Evolutionary conservation across 2,113 vertebrate genomes (phyloP).

Genomic region (Panthera leo): DNA sequence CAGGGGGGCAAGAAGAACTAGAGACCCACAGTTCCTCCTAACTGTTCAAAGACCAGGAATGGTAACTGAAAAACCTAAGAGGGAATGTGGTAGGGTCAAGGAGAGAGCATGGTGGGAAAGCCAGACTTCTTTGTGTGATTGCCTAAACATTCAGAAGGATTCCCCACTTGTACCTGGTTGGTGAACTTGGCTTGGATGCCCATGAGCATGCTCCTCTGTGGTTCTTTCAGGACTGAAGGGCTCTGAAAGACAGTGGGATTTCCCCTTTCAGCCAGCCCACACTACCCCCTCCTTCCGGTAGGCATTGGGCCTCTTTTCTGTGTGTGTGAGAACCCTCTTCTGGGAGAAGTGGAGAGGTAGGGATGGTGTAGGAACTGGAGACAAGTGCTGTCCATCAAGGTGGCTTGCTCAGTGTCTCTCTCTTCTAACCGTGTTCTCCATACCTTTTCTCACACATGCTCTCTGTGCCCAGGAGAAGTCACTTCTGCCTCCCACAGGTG

Average conservation of each 20-base stretch:
- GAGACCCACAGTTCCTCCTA: neutral
- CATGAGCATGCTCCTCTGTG: rapidly evolving
- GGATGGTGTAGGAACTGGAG: neutral
- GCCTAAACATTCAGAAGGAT: neutral
- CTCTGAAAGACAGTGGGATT: neutral
- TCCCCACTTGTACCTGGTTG: rapidly evolving
- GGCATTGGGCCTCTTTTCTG: rapidly evolving
- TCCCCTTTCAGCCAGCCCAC: neutral
- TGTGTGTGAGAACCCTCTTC: no score
- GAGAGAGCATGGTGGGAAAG: neutral
- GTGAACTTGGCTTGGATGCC: neutral
- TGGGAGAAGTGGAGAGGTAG: neutral
- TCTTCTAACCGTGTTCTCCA: rapidly evolving
- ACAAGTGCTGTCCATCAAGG: neutral
- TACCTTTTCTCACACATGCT: neutral
- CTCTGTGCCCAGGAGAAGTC: neutral
- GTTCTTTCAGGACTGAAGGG: neutral
- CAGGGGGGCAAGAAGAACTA: neutral
- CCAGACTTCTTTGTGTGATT: rapidly evolving
- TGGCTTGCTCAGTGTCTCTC: neutral
- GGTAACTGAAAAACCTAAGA: neutral
- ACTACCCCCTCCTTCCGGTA: rapidly evolving
- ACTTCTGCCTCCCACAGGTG: neutral
- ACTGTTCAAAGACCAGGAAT: neutral
- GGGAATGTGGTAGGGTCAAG: no score